These are phyloP conservation scores for Aplochiton taeniatus DNA, from an alignment of 2,797 vertebrate species.

Conservation along the genomic window DNA sequence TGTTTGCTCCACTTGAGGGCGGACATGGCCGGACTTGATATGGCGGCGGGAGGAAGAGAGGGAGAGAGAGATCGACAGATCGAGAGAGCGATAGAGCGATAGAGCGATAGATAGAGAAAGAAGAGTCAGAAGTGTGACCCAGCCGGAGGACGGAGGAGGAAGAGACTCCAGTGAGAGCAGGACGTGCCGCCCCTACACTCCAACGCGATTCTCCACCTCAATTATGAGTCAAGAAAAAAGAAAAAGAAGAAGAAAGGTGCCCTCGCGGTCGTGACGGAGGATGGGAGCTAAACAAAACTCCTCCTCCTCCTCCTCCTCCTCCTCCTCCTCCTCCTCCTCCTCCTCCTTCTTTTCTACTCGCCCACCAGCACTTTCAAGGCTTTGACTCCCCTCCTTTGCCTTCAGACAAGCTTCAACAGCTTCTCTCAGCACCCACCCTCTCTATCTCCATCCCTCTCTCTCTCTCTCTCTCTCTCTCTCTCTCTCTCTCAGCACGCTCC, in stretches of 20 bases:
- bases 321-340: too few species aligned
- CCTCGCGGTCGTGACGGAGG: background rate
- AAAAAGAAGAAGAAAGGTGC: background rate
- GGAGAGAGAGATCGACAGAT: conserved; percentile 1
- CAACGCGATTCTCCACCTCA: background rate
- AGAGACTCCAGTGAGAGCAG: background rate
- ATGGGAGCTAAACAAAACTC: background rate
- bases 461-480: conserved; percentile 25
- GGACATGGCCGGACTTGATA: conserved; percentile 73
- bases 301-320: background rate
- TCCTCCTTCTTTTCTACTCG: too few species aligned
- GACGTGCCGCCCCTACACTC: background rate
- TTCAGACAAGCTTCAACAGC: too few species aligned
- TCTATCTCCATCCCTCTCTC: background rate
- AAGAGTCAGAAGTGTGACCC: background rate
- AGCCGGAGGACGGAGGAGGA: background rate
- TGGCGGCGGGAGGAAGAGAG: background rate
- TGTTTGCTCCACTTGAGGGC: conserved; percentile 82
- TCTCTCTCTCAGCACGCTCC: conserved; percentile 14
- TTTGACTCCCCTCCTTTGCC: too few species aligned
- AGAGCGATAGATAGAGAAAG: background rate
- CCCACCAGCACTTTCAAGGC: too few species aligned
- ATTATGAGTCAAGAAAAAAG: background rate
- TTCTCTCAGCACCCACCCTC: background rate
- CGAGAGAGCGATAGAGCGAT: background rate